Percentiles rank a stretch among this genome's conserved stretches.
These are phyloP conservation scores for Drosophila funebris DNA, from an alignment of 1,140 invertebrate species.

Conservation along the genomic window DNA sequence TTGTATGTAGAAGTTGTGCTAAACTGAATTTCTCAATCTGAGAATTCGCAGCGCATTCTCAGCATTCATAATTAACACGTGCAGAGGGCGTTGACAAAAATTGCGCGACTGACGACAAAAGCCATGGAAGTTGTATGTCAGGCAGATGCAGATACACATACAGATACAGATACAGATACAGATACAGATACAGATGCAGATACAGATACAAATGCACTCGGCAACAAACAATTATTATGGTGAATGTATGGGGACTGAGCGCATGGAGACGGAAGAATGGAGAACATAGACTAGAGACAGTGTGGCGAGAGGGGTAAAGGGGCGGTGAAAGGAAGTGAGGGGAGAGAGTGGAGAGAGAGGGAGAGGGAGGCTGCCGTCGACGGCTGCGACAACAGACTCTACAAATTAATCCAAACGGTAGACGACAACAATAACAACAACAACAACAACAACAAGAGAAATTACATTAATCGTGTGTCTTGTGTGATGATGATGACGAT, in stretches of 20 bases:
- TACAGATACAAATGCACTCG: neutral
- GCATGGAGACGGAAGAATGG: neutral
- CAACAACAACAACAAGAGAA: slow-evolving; percentile 55
- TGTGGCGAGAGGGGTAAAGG: neutral
- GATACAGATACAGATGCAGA: neutral
- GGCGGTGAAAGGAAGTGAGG: neutral
- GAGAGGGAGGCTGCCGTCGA: neutral
- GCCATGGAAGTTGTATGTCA: neutral
- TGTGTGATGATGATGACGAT: slow-evolving; percentile 28
- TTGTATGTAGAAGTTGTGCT: neutral
- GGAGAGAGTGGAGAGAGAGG: neutral
- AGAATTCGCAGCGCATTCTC: slow-evolving; percentile 26
- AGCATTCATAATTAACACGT: slow-evolving; percentile 57
- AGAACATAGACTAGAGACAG: neutral
- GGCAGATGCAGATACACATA: slow-evolving; percentile 10
- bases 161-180: slow-evolving; percentile 11
- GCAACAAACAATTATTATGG: slow-evolving; percentile 52
- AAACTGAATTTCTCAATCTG: slow-evolving; percentile 12
- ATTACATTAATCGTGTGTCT: slow-evolving; percentile 62
- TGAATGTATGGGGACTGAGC: slow-evolving; percentile 6
- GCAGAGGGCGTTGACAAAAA: slow-evolving; percentile 24
- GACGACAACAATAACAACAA: slow-evolving; percentile 55
- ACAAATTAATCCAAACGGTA: slow-evolving; percentile 78
- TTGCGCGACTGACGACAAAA: slow-evolving; percentile 12
- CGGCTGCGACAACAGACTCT: slow-evolving; percentile 48